These are phyloP conservation scores for Leptosomus discolor DNA, from an alignment of 2,113 vertebrate species.

Conservation along the genomic window DNA sequence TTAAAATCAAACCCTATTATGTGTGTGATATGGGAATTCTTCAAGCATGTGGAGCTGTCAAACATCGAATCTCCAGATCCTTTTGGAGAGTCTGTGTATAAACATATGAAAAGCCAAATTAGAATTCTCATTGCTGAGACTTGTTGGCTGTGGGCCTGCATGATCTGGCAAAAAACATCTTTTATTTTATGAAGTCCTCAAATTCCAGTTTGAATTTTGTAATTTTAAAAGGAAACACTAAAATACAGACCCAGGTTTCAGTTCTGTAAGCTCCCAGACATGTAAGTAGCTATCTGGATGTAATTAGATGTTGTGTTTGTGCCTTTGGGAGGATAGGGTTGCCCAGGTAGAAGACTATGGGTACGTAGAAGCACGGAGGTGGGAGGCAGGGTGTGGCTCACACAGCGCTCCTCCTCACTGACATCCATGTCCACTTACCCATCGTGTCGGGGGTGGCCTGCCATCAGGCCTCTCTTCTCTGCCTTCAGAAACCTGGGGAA, in stretches of 20 bases:
- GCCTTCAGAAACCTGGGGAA: not conserved
- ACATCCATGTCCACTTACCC: not conserved
- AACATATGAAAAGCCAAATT: not conserved
- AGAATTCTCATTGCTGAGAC: not conserved
- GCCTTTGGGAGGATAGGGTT: not conserved
- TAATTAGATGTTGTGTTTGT: not conserved
- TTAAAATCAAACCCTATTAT: not conserved
- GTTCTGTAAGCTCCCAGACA: not conserved
- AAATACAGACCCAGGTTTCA: not conserved
- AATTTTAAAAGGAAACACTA: not conserved
- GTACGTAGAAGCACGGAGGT: not conserved
- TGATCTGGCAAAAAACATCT: not conserved
- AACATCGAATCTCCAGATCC: not conserved
- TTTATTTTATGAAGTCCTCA: not conserved
- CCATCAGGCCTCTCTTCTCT: not conserved
- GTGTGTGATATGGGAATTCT: not conserved
- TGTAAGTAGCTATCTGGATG: not conserved
- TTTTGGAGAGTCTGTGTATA: not conserved
- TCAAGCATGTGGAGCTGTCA: not conserved
- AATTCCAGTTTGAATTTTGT: not conserved
- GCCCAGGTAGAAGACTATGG: too few species aligned
- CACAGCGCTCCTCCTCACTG: not conserved
- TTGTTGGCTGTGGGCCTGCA: not conserved
- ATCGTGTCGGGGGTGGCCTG: not conserved
- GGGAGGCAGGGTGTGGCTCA: not conserved